Evolutionary conservation across 2,888 invertebrate species (phyloP), one percentile per base, ranked within the genome.

Genomic region (Thumatha senex): DNA sequence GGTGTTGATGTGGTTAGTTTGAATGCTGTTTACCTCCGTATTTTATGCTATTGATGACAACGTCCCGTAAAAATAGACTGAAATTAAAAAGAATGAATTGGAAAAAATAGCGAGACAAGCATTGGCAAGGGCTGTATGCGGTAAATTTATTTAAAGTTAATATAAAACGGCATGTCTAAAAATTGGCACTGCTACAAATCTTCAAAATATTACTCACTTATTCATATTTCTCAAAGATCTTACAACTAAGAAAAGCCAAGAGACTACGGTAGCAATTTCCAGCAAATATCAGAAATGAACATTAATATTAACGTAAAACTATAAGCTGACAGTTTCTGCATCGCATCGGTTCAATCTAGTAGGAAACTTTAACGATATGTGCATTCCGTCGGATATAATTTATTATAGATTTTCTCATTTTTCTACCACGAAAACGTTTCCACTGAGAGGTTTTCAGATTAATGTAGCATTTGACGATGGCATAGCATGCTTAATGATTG

Each of bases 301-400:
- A 40, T 40, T 35, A 47, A 47, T 47, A 40, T 47, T 29, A 13
- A 34, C n/a, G 7, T 14, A 34, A 47, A 24, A 47, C 29, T 35
- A 12, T 39, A 12, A 47, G 18, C 34, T 47, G 35, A 30, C 47
- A 47, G 35, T 40, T 47, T 46, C 33, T 46, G 46, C 46, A 40
- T 46, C n/a, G 46, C 46, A 40, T 24, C 46, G 40, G 18, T 29
- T 40, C 33, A 46, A 40, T 40, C 40, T 40, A 34, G 13, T 33
- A 9, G 9, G 15, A 47, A 47, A 41, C 40, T 47, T 47, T 12
- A 40, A 35, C 40, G 35, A 13, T 34, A 47, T 47, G 40, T 47
- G 47, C 47, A 47, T 30, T 47, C 34, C 24, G 40, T 47, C 40
- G 47, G 34, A 41, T 40, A 40, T 14, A 12, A 46, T 47, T 47